Evolutionary conservation across 2,888 invertebrate genomes (phyloP).

Genomic region (Desoria tigrina): DNA sequence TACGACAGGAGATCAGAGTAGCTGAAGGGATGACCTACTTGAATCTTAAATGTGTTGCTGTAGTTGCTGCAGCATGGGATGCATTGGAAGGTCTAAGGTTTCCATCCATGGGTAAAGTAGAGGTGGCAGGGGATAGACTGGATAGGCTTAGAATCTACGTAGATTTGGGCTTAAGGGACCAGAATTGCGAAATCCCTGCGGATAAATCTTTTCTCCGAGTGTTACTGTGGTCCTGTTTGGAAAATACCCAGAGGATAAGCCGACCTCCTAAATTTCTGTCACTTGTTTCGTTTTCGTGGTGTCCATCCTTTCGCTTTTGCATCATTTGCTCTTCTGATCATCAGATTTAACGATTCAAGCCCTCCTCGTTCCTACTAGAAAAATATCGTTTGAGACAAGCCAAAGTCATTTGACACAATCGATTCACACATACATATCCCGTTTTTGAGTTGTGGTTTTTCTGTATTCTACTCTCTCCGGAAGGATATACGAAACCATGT

Average conservation of each 20-base stretch:
- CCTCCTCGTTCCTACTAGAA: background rate
- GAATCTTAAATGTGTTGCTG: background rate
- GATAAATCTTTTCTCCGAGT: slow-evolving; percentile 23
- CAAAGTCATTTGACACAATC: background rate
- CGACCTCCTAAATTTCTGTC: slow-evolving; percentile 31
- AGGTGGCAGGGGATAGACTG: no score
- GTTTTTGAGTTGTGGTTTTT: no score
- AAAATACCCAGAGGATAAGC: slow-evolving; percentile 27
- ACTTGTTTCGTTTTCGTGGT: slow-evolving; percentile 16
- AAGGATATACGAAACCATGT: no score
- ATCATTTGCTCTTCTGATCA: no score
- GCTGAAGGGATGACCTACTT: slow-evolving; percentile 11
- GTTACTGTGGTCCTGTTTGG: background rate
- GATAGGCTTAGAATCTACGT: no score
- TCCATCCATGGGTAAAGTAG: no score
- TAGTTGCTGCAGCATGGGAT: no score
- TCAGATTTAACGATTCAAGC: no score
- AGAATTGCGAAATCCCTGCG: slow-evolving; percentile 13
- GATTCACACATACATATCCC: background rate
- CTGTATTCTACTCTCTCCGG: no score
- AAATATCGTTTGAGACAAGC: background rate
- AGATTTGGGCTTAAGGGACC: background rate
- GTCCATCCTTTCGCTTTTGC: background rate
- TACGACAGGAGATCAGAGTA: no score
- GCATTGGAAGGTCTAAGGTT: background rate